These are phyloP conservation scores for Dicyrtomina minuta DNA, from an alignment of 2,888 invertebrate species.

Conservation along the genomic window DNA sequence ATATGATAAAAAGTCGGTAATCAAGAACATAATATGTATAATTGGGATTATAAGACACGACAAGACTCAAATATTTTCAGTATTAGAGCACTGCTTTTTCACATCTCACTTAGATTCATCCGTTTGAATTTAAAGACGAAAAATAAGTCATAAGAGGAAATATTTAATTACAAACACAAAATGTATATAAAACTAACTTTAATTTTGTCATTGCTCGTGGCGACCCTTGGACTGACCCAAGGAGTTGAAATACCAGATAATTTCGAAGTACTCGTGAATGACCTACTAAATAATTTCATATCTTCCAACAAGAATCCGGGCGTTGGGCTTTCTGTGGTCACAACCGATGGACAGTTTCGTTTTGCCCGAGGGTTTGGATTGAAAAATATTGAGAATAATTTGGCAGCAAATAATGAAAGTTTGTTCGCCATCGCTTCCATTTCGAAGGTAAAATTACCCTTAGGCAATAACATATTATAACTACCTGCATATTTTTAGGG, in stretches of 20 bases:
- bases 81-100: too few species aligned
- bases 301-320: constrained; percentile 20
- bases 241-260: not conserved
- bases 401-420: constrained; percentile 28
- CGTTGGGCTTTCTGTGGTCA: constrained; percentile 33
- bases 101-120: too few species aligned
- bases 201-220: not conserved
- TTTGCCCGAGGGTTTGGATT: constrained; percentile 38
- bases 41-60: too few species aligned
- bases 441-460: constrained; percentile 41
- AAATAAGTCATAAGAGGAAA: too few species aligned
- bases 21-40: too few species aligned
- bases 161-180: too few species aligned
- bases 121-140: too few species aligned
- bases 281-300: constrained; percentile 17
- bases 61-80: too few species aligned
- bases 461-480: not conserved
- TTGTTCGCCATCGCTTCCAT: constrained; percentile 40
- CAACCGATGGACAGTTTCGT: constrained; percentile 20
- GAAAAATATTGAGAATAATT: constrained; percentile 30
- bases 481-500: not conserved
- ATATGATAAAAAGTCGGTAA: too few species aligned
- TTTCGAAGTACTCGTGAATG: constrained; percentile 8
- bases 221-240: not conserved
- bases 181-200: not conserved